These are phyloP conservation scores for Drosophila pseudoobscura DNA, from an alignment of 1,140 invertebrate genomes.

Conservation along the genomic window DNA sequence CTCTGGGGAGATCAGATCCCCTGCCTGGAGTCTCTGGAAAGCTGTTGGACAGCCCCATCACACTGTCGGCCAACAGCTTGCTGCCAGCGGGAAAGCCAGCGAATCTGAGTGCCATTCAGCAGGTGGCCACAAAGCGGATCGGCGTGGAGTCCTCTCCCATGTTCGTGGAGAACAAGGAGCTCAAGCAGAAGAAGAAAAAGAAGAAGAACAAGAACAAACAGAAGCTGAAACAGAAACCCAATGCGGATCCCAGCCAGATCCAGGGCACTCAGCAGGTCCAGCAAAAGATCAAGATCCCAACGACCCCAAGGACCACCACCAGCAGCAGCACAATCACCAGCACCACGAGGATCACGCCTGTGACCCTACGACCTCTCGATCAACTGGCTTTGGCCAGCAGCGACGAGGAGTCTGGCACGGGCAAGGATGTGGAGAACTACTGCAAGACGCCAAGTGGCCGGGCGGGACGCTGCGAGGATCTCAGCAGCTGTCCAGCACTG, in stretches of 20 bases:
- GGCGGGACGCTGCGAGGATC: constrained; percentile 92
- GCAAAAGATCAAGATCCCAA: constrained; percentile 71
- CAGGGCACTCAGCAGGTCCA: constrained; percentile 46
- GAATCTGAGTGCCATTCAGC: constrained; percentile 58
- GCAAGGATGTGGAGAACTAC: constrained; percentile 80
- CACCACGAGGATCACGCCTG: constrained; percentile 6
- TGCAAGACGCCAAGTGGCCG: constrained; percentile 93
- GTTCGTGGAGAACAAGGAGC: constrained; percentile 81
- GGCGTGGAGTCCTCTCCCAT: constrained; percentile 68
- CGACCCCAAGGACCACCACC: constrained; percentile 64
- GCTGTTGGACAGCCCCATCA: constrained; percentile 48
- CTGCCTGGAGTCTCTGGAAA: constrained; percentile 63
- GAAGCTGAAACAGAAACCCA: constrained; percentile 82
- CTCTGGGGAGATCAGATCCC: constrained; percentile 26
- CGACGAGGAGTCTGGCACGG: constrained; percentile 55
- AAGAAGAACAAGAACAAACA: constrained; percentile 78
- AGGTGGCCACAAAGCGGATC: constrained; percentile 67
- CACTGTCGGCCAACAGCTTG: constrained; percentile 67
- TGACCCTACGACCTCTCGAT: constrained; percentile 51
- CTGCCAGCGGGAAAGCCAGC: constrained; percentile 69
- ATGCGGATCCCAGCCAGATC: constrained; percentile 31
- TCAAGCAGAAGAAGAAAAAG: constrained; percentile 77
- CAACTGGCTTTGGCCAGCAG: constrained; percentile 47
- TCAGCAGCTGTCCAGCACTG: constrained; percentile 94
- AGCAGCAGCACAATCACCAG: constrained; percentile 21